Conservation (phyloP, 2,113 vertebrate species). For the Oncorhynchus mykiss region DNA sequence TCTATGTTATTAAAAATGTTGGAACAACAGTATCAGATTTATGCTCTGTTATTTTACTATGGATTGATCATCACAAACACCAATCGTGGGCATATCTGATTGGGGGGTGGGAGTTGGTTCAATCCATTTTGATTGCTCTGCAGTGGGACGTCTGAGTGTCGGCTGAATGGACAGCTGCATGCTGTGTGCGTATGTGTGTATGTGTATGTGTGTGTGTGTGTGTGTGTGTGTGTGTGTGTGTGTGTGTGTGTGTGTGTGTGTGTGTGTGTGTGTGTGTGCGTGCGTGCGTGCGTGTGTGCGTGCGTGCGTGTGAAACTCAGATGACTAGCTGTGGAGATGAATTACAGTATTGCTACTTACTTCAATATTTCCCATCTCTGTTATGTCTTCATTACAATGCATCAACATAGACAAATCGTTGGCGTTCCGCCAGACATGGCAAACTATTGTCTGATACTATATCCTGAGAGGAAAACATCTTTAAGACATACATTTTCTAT, state of each 20-base stretch:
- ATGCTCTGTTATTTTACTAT: constrained; percentile 76
- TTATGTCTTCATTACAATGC: constrained; percentile 4
- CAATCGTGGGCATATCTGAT: constrained; percentile 73
- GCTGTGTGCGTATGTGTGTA: neutral
- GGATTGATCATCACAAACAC: constrained; percentile 78
- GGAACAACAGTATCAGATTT: constrained; percentile 76
- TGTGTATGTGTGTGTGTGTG: no score
- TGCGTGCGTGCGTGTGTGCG: no score
- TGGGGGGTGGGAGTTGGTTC: constrained; percentile 55
- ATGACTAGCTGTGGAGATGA: constrained; percentile 48
- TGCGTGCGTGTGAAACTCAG: constrained; percentile 16
- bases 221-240: neutral
- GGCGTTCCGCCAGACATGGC: neutral
- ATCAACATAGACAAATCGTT: neutral
- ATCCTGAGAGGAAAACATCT: neutral
- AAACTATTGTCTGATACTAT: neutral
- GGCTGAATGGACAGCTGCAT: constrained; percentile 59
- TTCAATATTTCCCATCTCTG: constrained; percentile 12
- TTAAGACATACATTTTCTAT: neutral
- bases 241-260: neutral
- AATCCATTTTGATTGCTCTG: constrained; percentile 76
- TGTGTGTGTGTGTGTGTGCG: no score
- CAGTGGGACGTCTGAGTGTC: constrained; percentile 58
- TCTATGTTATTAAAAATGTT: constrained; percentile 76
- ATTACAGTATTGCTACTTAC: constrained; percentile 13